Evolutionary conservation across 2,888 invertebrate genomes (phyloP).

Genomic region (Chesias legatella): DNA sequence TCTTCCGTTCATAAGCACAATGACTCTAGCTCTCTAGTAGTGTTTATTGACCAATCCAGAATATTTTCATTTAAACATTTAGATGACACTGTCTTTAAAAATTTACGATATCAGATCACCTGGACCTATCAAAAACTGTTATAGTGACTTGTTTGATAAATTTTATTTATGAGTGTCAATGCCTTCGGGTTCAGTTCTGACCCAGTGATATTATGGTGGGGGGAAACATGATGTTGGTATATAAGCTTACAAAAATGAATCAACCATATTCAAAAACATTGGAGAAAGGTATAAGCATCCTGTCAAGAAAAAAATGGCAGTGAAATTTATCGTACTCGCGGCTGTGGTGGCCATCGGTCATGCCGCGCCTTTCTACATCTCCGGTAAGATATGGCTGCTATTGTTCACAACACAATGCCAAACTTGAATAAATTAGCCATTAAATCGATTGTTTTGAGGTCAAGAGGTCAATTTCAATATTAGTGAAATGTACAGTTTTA

Average conservation of each 20-base stretch:
- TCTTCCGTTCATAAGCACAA: slow-evolving; percentile 2
- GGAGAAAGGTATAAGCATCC: slow-evolving; percentile 54
- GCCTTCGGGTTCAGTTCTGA: slow-evolving; percentile 52
- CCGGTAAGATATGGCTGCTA: slow-evolving; percentile 37
- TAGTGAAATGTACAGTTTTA: slow-evolving; percentile 10
- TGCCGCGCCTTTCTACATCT: slow-evolving; percentile 54
- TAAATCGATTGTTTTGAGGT: slow-evolving; percentile 9
- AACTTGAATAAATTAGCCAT: slow-evolving; percentile 4
- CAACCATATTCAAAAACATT: slow-evolving; percentile 57
- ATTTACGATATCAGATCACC: slow-evolving; percentile 54
- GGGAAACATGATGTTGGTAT: slow-evolving; percentile 58
- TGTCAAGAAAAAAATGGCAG: slow-evolving; percentile 50
- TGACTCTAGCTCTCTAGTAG: not conserved
- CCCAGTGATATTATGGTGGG: slow-evolving; percentile 58
- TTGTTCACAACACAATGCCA: slow-evolving; percentile 13
- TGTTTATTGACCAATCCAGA: slow-evolving; percentile 37
- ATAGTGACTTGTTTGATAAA: slow-evolving; percentile 60
- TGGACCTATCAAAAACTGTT: slow-evolving; percentile 50
- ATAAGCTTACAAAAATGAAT: slow-evolving; percentile 65
- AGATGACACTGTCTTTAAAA: slow-evolving; percentile 34
- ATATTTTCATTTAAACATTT: slow-evolving; percentile 27
- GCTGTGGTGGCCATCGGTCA: slow-evolving; percentile 45
- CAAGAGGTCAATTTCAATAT: slow-evolving; percentile 11
- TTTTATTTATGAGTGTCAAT: slow-evolving; percentile 64
- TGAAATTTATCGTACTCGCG: slow-evolving; percentile 50